Conservation (phyloP, 2,888 invertebrate genomes). For the Elgonia sp. region DNA sequence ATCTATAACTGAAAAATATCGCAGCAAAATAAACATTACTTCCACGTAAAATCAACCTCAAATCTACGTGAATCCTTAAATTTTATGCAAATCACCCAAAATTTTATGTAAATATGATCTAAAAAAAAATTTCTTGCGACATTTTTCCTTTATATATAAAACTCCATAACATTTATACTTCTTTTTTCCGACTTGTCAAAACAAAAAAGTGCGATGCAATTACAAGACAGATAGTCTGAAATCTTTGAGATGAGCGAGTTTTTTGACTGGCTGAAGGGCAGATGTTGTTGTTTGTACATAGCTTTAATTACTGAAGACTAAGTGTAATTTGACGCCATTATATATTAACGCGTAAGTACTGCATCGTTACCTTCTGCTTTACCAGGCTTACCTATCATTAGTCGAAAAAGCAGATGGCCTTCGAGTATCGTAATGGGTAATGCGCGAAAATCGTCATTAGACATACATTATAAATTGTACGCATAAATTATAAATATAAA, state of each 20-base stretch:
- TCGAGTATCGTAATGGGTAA: slow-evolving; percentile 63
- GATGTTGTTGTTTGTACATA: slow-evolving; percentile 68
- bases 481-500: slow-evolving; percentile 50
- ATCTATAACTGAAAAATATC: no score
- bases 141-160: no score
- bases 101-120: no score
- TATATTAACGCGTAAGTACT: slow-evolving; percentile 68
- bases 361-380: slow-evolving; percentile 71
- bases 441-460: slow-evolving; percentile 60
- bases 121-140: no score
- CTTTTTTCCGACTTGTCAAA: no score
- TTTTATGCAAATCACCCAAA: no score
- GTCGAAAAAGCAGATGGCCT: slow-evolving; percentile 74
- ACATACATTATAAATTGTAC: slow-evolving; percentile 48
- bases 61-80: no score
- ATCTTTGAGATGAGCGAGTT: not conserved
- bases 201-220: no score
- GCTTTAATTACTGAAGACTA: slow-evolving; percentile 68
- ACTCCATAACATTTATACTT: no score
- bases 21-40: no score
- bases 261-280: slow-evolving; percentile 50
- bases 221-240: no score
- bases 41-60: no score
- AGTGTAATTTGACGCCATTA: slow-evolving; percentile 73
- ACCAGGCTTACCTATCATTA: slow-evolving; percentile 64